Conservation (phyloP, 2,797 vertebrate species). For the Lepilemur septentrionalis region DNA sequence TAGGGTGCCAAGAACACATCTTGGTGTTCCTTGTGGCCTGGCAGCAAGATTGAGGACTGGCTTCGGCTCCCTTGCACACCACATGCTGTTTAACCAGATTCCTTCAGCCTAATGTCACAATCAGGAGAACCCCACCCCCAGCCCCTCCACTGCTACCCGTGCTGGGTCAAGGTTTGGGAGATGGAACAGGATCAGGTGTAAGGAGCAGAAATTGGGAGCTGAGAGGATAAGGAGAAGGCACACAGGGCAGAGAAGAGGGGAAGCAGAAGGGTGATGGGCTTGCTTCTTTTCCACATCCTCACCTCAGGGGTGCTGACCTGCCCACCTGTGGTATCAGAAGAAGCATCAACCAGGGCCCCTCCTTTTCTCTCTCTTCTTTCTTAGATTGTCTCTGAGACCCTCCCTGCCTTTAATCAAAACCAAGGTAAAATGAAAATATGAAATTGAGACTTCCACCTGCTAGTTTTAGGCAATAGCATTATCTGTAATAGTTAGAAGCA, state of each 20-base stretch:
- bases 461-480: background rate
- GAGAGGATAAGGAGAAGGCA: background rate
- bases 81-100: background rate
- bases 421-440: background rate
- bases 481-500: background rate
- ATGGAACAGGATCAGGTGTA: background rate
- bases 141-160: too few species aligned
- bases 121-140: background rate
- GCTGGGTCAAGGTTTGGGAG: background rate
- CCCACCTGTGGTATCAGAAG: background rate
- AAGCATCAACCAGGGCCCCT: background rate
- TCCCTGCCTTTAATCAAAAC: background rate
- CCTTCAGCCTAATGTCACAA: background rate
- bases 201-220: background rate
- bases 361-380: background rate
- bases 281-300: background rate
- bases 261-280: background rate
- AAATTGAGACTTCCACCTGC: background rate
- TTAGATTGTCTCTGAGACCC: background rate
- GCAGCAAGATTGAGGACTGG: background rate
- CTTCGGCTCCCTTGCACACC: background rate
- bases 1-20: background rate
- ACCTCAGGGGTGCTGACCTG: background rate
- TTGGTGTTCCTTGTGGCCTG: conserved; percentile 42
- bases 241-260: background rate